These are phyloP conservation scores for Therioaphis trifolii DNA, from an alignment of 2,888 invertebrate species.

Conservation along the genomic window DNA sequence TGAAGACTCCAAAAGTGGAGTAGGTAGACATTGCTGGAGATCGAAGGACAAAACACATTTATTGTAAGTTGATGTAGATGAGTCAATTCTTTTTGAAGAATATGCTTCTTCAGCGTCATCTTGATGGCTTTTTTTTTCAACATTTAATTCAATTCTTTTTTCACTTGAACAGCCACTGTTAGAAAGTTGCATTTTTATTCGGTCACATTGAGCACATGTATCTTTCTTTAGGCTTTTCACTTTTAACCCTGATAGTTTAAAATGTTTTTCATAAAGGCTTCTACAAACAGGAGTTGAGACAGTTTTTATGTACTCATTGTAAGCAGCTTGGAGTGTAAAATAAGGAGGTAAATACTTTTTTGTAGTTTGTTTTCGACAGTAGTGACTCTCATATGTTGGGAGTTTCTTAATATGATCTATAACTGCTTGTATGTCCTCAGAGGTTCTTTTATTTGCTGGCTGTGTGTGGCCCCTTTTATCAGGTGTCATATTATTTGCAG, in stretches of 20 bases:
- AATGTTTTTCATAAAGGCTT: background rate
- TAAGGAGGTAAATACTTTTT: constrained; percentile 7
- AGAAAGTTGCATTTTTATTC: background rate
- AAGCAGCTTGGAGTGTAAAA: background rate
- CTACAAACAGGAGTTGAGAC: background rate
- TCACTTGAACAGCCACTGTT: background rate
- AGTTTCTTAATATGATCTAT: too few species aligned
- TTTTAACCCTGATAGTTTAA: background rate
- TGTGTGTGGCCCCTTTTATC: too few species aligned
- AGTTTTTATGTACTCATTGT: background rate
- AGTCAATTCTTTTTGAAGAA: background rate
- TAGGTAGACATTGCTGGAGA: background rate
- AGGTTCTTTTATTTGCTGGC: too few species aligned
- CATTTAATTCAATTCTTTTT: background rate
- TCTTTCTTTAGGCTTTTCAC: background rate
- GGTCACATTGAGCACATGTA: constrained; percentile 25
- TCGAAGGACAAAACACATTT: background rate
- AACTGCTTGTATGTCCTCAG: too few species aligned
- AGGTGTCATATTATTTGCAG: too few species aligned
- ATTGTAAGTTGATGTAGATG: too few species aligned
- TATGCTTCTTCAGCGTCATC: constrained; percentile 1
- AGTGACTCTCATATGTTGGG: too few species aligned
- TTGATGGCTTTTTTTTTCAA: background rate
- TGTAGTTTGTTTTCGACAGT: too few species aligned
- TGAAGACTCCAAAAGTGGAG: background rate